Evolutionary conservation across 2,797 vertebrate genomes (phyloP).

Genomic region (Lepidocolaptes lacrymiger): DNA sequence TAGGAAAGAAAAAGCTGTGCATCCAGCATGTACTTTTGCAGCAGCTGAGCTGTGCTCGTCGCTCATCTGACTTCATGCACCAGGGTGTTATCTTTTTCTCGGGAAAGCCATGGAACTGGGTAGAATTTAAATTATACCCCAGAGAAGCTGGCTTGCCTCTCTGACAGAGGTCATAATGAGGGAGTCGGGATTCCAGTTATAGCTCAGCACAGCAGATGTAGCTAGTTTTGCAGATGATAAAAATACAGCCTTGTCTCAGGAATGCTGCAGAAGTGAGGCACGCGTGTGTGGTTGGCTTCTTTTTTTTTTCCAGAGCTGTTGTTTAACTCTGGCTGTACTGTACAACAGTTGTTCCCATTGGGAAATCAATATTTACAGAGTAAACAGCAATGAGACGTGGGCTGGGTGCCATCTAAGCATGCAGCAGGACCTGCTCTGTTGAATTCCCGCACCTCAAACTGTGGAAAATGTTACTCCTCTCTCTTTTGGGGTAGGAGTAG

Average conservation of each 20-base stretch:
- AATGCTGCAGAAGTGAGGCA: slow-evolving; percentile 59
- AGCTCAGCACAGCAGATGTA: slow-evolving; percentile 24
- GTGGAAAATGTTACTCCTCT: neutral
- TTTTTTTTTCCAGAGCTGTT: neutral
- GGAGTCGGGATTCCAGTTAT: slow-evolving; percentile 36
- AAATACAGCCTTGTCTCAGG: slow-evolving; percentile 53
- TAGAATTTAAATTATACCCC: slow-evolving; percentile 48
- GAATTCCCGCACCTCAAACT: neutral
- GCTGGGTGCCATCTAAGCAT: slow-evolving; percentile 21
- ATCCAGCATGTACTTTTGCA: neutral
- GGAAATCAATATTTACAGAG: slow-evolving; percentile 43
- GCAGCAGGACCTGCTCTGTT: neutral
- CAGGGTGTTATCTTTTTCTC: slow-evolving; percentile 43
- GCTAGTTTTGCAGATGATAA: slow-evolving; percentile 57
- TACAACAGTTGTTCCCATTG: neutral
- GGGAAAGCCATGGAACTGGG: slow-evolving; percentile 26
- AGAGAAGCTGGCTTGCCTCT: neutral
- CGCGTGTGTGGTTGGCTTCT: neutral
- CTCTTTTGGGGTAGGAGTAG: neutral
- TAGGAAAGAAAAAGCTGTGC: neutral
- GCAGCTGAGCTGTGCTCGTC: neutral
- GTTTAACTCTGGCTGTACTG: slow-evolving; percentile 57
- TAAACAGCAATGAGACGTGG: neutral
- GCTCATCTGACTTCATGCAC: neutral
- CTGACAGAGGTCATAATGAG: slow-evolving; percentile 49